Conservation (phyloP, 2,797 vertebrate genomes). For the Pangasius macronema region DNA sequence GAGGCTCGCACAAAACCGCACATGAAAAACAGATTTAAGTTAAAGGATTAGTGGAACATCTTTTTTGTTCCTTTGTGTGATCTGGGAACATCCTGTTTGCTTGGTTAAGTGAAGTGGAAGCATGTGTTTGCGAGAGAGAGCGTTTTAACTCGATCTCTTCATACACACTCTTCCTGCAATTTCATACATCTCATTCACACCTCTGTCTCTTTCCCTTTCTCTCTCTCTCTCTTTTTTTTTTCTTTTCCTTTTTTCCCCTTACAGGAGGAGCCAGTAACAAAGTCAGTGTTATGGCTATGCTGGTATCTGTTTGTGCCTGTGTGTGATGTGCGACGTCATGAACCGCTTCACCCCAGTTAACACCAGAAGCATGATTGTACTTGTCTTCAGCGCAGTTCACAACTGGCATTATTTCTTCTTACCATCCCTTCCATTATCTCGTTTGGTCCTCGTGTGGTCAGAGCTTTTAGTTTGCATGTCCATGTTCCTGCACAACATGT, state of each 20-base stretch:
- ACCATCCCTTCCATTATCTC: slow-evolving; percentile 36
- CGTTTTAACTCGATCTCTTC: slow-evolving; percentile 7
- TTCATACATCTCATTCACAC: slow-evolving; percentile 20
- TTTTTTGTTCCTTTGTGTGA: slow-evolving; percentile 5
- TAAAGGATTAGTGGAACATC: slow-evolving; percentile 3
- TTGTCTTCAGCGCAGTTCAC: background rate
- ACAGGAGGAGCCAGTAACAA: slow-evolving; percentile 46
- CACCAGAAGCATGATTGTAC: slow-evolving; percentile 23
- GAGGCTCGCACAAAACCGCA: background rate
- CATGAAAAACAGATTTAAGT: slow-evolving; percentile 14
- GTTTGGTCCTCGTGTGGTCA: background rate
- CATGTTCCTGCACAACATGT: slow-evolving; percentile 42
- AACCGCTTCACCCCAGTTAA: slow-evolving; percentile 21
- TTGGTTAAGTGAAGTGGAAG: slow-evolving; percentile 11
- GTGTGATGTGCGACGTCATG: slow-evolving; percentile 45
- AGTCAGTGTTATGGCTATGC: slow-evolving; percentile 36
- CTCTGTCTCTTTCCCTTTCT: slow-evolving; percentile 1
- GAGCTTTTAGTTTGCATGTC: background rate
- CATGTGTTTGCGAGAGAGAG: slow-evolving; percentile 32
- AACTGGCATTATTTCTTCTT: slow-evolving; percentile 14
- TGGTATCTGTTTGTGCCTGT: slow-evolving; percentile 41
- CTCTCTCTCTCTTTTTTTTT: background rate
- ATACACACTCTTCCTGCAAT: background rate
- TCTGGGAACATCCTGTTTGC: slow-evolving; percentile 30
- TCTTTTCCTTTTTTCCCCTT: background rate